These are phyloP conservation scores for Podarcis raffonei DNA, from an alignment of 2,113 vertebrate genomes.

Conservation along the genomic window DNA sequence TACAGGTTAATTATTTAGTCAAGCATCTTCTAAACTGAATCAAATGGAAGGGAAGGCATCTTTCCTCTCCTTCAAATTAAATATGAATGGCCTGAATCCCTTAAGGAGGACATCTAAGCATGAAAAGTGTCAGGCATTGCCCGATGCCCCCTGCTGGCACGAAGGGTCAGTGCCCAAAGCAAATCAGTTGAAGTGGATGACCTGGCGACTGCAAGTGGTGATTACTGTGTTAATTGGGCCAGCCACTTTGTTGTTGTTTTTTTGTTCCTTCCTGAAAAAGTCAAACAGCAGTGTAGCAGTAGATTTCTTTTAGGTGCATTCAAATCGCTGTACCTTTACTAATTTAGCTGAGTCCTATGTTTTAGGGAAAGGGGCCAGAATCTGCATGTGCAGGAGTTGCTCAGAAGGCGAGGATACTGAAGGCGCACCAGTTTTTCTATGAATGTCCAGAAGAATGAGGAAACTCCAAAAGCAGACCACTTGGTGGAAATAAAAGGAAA, in stretches of 20 bases:
- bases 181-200: not conserved
- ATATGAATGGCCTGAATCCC: not conserved
- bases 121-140: not conserved
- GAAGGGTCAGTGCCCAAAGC: not conserved
- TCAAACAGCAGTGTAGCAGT: not conserved
- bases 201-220: not conserved
- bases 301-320: too few species aligned
- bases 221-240: not conserved
- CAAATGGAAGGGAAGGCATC: constrained; percentile 13
- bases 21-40: not conserved
- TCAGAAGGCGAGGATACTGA: not conserved
- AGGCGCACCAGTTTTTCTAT: not conserved
- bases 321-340: too few species aligned
- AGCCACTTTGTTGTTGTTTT: not conserved
- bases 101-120: not conserved
- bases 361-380: not conserved
- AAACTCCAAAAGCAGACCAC: not conserved
- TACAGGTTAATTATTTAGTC: constrained; percentile 1
- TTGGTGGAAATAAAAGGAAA: not conserved
- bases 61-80: not conserved
- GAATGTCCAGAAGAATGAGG: not conserved
- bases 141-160: not conserved
- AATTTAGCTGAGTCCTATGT: too few species aligned
- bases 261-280: not conserved
- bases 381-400: not conserved